Base-by-base conservation (phyloP, 2,888 invertebrate genomes). In the Gerris lacustris region DNA sequence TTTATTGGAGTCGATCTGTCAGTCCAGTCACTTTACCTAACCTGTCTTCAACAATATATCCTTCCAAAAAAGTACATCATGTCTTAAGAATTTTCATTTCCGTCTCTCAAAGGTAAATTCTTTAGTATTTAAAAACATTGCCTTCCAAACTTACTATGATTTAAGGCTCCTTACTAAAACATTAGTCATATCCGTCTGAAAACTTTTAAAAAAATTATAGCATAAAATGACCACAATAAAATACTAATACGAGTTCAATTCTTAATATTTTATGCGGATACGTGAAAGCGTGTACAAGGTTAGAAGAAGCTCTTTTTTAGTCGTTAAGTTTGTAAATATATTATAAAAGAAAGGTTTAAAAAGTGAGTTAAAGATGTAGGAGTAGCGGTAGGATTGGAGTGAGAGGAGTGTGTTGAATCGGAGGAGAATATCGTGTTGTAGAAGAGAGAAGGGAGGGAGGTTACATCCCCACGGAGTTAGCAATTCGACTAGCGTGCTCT, bases 1-100 rank as follows among this genome's bases (percentile, higher is more conserved):
- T 55, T 55, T 55, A 55, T 55, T 55, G 55, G 55, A 55, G 55
- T 55, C 55, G 55, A 55, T 55, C 55, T 55, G 55, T 55, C 55
- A 55, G 55, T 55, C 55, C 55, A 55, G 31, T 31, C 31, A 31
- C 55, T 55, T 55, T 55, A 11, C 55, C 55, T 55, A 55, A 55
- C 11, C 55, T 55, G 55, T 55, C 55, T 55, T 55, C 55, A 55
- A 9, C 11, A 55, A 55, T 55, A 55, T 55, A 55, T 15, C 9
- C 15, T 55, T 55, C 15, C 55, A 9, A 11, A 55, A 55, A 55
- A 55, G 15, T 11, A 55, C 15, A 55, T 55, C 55, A 55, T 31
- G 31, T 31, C 31, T 1, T 31, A 31, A 31, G 31, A 31, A 31
- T 31, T 31, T 31, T 31, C 4, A 31, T 31, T 31, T 31, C 31